Conservation (phyloP, 2,113 vertebrate genomes). For the Halcyon senegalensis region DNA sequence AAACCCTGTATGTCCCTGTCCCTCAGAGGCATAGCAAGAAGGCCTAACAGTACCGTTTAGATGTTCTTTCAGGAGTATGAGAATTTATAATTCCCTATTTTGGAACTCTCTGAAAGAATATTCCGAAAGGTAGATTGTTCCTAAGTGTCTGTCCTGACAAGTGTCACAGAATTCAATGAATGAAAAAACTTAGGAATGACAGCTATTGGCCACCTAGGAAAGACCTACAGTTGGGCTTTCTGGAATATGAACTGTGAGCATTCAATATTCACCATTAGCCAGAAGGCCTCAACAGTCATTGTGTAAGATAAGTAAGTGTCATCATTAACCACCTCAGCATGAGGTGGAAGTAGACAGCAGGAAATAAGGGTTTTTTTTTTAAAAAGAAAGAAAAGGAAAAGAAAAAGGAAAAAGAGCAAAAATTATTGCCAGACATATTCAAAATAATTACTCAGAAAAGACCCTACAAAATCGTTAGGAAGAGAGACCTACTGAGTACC, state of each 20-base stretch:
- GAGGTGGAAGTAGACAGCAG: background rate
- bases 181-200: background rate
- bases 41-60: background rate
- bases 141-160: background rate
- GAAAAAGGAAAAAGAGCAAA: background rate
- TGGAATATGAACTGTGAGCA: background rate
- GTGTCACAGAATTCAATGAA: background rate
- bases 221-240: background rate
- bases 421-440: background rate
- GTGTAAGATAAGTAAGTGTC: background rate
- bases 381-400: background rate
- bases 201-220: background rate
- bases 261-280: background rate
- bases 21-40: slow-evolving; percentile 9
- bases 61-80: background rate
- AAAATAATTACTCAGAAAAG: background rate
- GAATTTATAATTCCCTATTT: background rate
- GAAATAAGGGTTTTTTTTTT: background rate
- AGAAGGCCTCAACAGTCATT: background rate
- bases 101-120: background rate
- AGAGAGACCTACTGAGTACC: background rate
- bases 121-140: background rate
- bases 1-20: fast-evolving
- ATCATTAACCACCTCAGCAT: background rate
- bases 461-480: background rate